Evolutionary conservation across 2,113 vertebrate genomes (phyloP), one percentile per base, ranked within the genome.

Genomic region (Rhombomys opimus): DNA sequence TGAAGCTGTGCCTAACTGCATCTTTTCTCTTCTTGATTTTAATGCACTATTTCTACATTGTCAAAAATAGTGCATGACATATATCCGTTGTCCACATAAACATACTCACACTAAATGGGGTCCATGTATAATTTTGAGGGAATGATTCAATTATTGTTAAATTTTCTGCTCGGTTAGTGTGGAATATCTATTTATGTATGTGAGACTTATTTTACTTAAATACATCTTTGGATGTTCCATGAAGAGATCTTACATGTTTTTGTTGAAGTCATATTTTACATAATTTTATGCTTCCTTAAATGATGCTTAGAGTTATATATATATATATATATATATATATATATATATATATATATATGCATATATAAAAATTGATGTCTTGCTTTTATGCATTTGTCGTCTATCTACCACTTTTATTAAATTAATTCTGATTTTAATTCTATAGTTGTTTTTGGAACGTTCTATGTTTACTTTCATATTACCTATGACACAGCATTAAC

Each of bases 11-110:
- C 11, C 85, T 52, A 77, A 85, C 77, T n/a, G 22, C 50, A 6
- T 78, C 30, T 11, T 72, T 85, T 77, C 15, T 84, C 30, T 63
- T 61, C 20, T 7, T 7, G 23, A 57, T 63, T 89, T 78, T 59
- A 46, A n/a, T 94, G 17, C 4, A 73, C 76, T 84, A 35, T 86
- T 73, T 93, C n/a, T 96, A 38, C 23, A 81, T 87, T 72, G n/a
- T 86, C 35, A 87, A 65, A 75, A 38, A 32, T 46, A 46, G 7
- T 7, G 5, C 18, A 12, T 59, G 65, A 30, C 4, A 32, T 20
- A 30, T 59, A 59, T 35, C 72, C 30, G 25, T 67, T 41, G 27
- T 50, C 17, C 72, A 22, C 27, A 13, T 80, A 59, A 32, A 15
- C 7, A 73, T n/a, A 52, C 57, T 46, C 20, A 65, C 7, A 57